Base-by-base conservation (phyloP, 2,113 vertebrate genomes). In the Corvus hawaiiensis region DNA sequence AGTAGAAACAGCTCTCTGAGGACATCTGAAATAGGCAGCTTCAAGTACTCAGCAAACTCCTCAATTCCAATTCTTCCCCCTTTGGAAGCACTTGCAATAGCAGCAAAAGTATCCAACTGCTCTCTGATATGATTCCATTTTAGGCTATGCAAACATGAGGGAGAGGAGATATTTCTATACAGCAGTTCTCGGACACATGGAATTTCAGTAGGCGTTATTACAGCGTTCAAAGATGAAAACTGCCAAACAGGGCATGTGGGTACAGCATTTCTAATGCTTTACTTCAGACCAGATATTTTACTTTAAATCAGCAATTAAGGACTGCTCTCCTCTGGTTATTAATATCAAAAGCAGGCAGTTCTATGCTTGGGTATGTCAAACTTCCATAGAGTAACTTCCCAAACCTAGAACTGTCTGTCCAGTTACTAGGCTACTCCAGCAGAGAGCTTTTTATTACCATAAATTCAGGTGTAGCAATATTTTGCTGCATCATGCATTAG, bases 41-140 rank as follows among this genome's bases (percentile, higher is more conserved):
- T 99, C 64, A 99, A 97, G 96, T 99, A 98, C 18, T 87, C 81
- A 1, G 99, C 98, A 97, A 99, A 99, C 96, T 99, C 98, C 28
- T 99, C 97, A 13, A 99, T 98, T 66, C 98, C 98, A 90, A 99
- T 99, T 90, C 98, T 98, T 66, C 99, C 99, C 27, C 99, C 99
- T 95, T 99, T 99, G 56, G 99, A 98, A 43, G 98, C 97, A 48
- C 93, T 97, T 17, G 99, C 99, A 69, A 99, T 99, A 58, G 97
- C 56, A 5, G 99, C 99, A 66, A 99, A 99, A 55, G 98, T 96
- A 81, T 99, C 98, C 96, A 99, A 37, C 72, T 99, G 99, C 88
- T 98, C 99, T 69, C 98, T 98, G 79, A 99, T 72, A n/a, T 98
- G 98, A 92, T 99, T 98, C 99, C 99, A 99, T 87, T 99, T 99